Evolutionary conservation across 2,797 vertebrate species (phyloP).

Genomic region (Rousettus madagascariensis): DNA sequence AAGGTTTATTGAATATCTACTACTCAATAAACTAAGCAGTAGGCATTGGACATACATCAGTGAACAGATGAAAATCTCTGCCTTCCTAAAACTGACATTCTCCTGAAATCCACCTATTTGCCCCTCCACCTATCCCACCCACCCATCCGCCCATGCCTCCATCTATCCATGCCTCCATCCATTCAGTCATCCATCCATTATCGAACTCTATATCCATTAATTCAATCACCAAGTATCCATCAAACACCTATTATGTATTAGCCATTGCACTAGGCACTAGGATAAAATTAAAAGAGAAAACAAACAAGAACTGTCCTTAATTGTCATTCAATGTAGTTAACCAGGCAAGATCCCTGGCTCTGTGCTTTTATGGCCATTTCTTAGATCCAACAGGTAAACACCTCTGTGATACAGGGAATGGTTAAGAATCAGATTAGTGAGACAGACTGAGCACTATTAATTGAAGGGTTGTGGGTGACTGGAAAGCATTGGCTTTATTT

Average conservation of each 20-base stretch:
- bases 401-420: not conserved
- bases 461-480: not conserved
- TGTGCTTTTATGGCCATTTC: not conserved
- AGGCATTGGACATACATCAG: not conserved
- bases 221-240: not conserved
- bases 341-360: not conserved
- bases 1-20: not conserved
- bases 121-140: not conserved
- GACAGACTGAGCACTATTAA: not conserved
- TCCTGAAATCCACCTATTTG: not conserved
- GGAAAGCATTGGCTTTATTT: not conserved
- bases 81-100: not conserved
- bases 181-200: not conserved
- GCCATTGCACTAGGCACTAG: not conserved
- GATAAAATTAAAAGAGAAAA: not conserved
- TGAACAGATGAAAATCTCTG: not conserved
- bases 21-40: not conserved
- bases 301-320: not conserved
- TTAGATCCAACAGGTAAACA: not conserved
- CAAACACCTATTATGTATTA: not conserved
- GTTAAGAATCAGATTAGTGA: not conserved
- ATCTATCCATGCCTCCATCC: not conserved
- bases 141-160: not conserved
- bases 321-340: not conserved
- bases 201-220: not conserved